phyloP scores from a whole-genome alignment of 2,888 invertebrate species.

The Drosophila paucipuncta region DNA sequence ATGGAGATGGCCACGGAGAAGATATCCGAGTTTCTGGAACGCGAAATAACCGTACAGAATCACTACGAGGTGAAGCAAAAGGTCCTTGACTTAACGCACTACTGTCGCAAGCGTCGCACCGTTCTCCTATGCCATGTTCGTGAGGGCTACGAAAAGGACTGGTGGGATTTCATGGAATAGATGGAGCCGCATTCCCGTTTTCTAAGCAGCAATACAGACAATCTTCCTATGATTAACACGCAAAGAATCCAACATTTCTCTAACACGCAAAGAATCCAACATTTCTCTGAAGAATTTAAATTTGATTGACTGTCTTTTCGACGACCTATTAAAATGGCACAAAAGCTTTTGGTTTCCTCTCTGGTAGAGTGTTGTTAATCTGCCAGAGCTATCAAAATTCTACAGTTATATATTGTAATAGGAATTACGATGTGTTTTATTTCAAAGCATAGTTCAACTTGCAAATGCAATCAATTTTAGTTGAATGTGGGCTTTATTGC shows the following conservation, averaged over 20 bases:
- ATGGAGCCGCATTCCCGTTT: conserved; percentile 11
- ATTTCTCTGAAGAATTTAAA: conserved; percentile 63
- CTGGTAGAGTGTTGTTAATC: conserved; percentile 30
- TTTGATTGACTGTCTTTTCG: conserved; percentile 33
- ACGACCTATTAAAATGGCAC: conserved; percentile 41
- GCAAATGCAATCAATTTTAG: conserved; percentile 8
- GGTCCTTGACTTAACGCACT: conserved; percentile 96
- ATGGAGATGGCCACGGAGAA: conserved; percentile 98
- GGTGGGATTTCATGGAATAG: conserved; percentile 96
- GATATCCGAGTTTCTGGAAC: conserved; percentile 98
- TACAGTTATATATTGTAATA: conserved; percentile 46
- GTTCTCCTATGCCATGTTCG: conserved; percentile 98
- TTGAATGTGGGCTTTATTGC: background rate
- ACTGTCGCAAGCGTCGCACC: conserved; percentile 98
- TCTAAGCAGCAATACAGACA: conserved; percentile 9
- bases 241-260: conserved; percentile 35
- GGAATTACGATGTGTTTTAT: conserved; percentile 37
- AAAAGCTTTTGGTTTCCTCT: conserved; percentile 43
- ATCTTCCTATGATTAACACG: conserved; percentile 11
- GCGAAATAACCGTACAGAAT: conserved; percentile 98
- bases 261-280: conserved; percentile 12
- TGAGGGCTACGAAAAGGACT: conserved; percentile 99
- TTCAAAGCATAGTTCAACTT: conserved; percentile 13
- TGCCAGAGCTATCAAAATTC: conserved; percentile 54
- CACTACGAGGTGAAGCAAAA: conserved; percentile 98